A percentile compares a stretch with the other conserved stretches of the same genome.
phyloP scores from a whole-genome alignment of 2,113 vertebrate species.

The Cyanistes caeruleus region DNA sequence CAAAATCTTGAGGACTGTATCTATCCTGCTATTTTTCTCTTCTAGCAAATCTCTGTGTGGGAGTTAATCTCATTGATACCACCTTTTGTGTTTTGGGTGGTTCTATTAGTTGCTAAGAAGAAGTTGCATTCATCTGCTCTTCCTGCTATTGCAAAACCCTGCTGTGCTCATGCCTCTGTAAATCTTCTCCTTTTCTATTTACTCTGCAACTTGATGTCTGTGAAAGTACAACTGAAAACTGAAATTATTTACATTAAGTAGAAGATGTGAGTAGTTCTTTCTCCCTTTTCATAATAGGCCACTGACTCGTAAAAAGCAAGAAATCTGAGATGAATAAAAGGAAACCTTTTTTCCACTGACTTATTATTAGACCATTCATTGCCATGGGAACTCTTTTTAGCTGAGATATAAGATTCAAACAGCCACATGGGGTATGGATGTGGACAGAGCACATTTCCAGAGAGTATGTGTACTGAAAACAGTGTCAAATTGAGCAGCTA shows the following conservation, averaged over 20 bases:
- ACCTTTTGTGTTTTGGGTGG: background rate
- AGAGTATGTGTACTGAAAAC: background rate
- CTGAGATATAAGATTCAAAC: background rate
- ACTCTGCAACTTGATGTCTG: background rate
- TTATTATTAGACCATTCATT: background rate
- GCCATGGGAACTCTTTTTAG: constrained; percentile 30
- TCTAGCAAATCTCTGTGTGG: background rate
- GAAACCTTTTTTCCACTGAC: background rate
- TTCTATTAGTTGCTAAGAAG: constrained; percentile 14
- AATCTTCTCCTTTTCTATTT: background rate
- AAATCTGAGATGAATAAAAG: background rate
- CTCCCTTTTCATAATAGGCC: background rate
- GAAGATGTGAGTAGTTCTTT: background rate
- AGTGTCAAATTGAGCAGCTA: background rate
- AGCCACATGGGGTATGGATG: background rate
- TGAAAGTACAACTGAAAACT: background rate
- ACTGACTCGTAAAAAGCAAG: background rate
- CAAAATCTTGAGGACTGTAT: background rate
- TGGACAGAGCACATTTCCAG: background rate
- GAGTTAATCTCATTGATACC: background rate
- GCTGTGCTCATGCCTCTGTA: background rate
- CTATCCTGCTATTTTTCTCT: background rate
- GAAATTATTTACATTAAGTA: background rate
- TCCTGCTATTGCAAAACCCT: constrained; percentile 3
- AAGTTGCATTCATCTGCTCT: background rate